Base-by-base conservation (phyloP, 2,888 invertebrate genomes). In the Diploptera punctata region DNA sequence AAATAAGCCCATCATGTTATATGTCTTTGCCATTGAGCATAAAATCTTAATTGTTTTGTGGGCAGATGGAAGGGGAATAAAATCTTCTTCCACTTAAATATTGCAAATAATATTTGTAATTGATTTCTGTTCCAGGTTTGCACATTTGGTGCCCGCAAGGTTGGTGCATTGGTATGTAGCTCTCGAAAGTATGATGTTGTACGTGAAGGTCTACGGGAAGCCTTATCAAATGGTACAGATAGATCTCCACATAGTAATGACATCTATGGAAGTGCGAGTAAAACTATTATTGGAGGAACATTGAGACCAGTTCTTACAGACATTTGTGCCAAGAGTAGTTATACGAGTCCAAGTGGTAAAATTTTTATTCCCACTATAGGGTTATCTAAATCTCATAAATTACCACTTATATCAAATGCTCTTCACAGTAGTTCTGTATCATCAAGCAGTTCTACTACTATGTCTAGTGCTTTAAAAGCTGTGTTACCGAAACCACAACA, bases 191-290 rank as follows among this genome's bases (percentile, higher is more conserved):
- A 43, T 26, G 57, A 69, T 18, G 54, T 54, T n/a, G 54, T 69
- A 21, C 57, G 68, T 44, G 57, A 69, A 24, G 68, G 57, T 38
- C 43, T 69, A 26, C 21, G 47, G n/a, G 47, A 65, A 47, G 65
- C 65, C 7, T 24, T 65, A 1, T 7, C 65, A 24, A 21, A 65
- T 29, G 65, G 65, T 18, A 24, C 65, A 16, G 21, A 44, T 2
- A 13, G 65, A 18, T 65, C 65, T n/a, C 65, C 65, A 47, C 38
- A 38, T 7, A 47, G 26, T 44, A 65, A 47, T 47, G 65, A 65
- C 43, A 44, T 65, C 44, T 65, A 38, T 65, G 65, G 65, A 43
- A 65, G 38, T 47, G 21, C 43, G 47, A 38, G 44, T 47, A 65
- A 43, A 44, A 65, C 26, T n/a, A 26, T 44, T 47, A 33, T 47